These are phyloP conservation scores for Allolobophora icterica DNA, from an alignment of 2,888 invertebrate species.

Conservation along the genomic window DNA sequence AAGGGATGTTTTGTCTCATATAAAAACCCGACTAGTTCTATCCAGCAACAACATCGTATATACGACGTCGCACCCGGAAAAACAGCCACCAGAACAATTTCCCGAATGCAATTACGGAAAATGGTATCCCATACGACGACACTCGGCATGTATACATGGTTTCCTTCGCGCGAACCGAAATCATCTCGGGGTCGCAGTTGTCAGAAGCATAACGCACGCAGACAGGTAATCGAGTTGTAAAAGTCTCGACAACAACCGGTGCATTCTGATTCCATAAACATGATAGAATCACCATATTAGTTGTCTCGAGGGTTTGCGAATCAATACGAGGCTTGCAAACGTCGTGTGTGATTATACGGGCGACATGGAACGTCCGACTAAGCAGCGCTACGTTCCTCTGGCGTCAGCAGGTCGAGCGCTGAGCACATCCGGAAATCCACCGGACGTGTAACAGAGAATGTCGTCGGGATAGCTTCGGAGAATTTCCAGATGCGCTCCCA, in stretches of 20 bases:
- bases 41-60: neutral
- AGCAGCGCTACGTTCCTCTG: no score
- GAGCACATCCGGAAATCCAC: neutral
- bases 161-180: neutral
- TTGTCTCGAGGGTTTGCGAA: neutral
- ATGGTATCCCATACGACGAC: neutral
- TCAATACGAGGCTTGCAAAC: neutral
- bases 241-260: neutral
- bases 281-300: neutral
- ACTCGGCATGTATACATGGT: neutral
- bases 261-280: slow-evolving; percentile 6
- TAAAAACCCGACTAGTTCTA: neutral
- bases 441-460: neutral
- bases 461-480: neutral
- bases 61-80: neutral
- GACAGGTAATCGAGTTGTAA: neutral
- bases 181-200: neutral
- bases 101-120: neutral
- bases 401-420: neutral
- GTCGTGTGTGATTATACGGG: neutral
- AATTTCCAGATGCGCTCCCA: neutral
- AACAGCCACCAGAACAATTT: neutral
- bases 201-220: neutral
- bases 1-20: neutral
- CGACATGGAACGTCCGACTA: no score